Conservation (phyloP, 2,797 vertebrate species). For the Coilia nasus region DNA sequence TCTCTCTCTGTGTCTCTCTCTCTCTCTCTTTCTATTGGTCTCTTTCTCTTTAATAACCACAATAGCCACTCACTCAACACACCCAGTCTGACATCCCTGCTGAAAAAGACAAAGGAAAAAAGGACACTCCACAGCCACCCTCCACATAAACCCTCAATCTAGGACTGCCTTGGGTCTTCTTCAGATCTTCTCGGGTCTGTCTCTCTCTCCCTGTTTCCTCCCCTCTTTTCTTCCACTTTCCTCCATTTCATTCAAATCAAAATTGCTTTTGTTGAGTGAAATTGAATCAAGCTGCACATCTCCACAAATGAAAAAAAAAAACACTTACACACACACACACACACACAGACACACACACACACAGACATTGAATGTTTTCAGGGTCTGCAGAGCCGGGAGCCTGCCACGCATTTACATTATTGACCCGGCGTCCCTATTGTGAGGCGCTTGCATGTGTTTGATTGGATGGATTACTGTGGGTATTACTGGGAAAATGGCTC, state of each 20-base stretch:
- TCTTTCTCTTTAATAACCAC: background rate
- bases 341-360: conserved; percentile 2
- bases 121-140: background rate
- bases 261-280: conserved; percentile 54
- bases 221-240: conserved; percentile 38
- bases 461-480: conserved; percentile 56
- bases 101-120: background rate
- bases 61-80: background rate
- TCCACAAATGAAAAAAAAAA: conserved; percentile 39
- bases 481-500: conserved; percentile 52
- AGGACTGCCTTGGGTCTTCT: background rate
- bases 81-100: background rate
- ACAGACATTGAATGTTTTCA: conserved; percentile 31
- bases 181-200: background rate
- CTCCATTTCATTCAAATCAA: conserved; percentile 58
- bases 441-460: conserved; percentile 38
- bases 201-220: conserved; percentile 37
- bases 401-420: conserved; percentile 58
- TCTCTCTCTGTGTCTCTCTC: background rate
- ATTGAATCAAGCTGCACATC: conserved; percentile 56
- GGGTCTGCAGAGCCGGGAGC: conserved; percentile 37
- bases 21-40: background rate
- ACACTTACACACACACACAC: conserved; percentile 22
- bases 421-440: conserved; percentile 55
- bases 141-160: background rate